phyloP scores from a whole-genome alignment of 2,888 invertebrate genomes.

The Priocnemis perturbator region DNA sequence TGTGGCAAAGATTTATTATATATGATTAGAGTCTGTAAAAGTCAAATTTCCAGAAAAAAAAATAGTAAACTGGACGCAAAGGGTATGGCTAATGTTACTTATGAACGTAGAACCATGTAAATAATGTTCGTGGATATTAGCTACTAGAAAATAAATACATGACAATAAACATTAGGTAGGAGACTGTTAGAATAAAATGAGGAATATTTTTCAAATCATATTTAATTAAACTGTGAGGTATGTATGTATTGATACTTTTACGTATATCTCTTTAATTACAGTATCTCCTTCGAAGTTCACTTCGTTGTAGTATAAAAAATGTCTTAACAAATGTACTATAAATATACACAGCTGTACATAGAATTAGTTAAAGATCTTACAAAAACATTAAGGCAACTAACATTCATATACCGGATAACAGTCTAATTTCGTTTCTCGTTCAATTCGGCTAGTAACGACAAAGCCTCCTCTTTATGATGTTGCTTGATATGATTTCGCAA shows the following conservation, averaged over 20 bases:
- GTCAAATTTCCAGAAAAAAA: too few species aligned
- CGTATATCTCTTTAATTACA: not conserved
- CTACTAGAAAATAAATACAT: too few species aligned
- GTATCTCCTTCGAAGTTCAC: not conserved
- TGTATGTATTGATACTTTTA: not conserved
- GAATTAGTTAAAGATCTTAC: constrained; percentile 8
- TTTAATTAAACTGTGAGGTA: not conserved
- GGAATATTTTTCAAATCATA: not conserved
- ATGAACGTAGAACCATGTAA: too few species aligned
- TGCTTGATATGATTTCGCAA: constrained; percentile 73
- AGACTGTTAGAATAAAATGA: not conserved
- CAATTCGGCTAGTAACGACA: constrained; percentile 36
- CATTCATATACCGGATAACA: not conserved
- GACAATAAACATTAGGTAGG: not conserved
- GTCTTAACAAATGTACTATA: constrained; percentile 5
- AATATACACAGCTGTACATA: constrained; percentile 44
- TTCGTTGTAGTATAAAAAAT: not conserved
- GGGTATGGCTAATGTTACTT: too few species aligned
- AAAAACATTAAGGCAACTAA: constrained; percentile 19
- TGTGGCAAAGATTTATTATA: too few species aligned
- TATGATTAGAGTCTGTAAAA: too few species aligned
- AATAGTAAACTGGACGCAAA: too few species aligned
- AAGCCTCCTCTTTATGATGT: constrained; percentile 41
- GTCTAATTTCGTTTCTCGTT: constrained; percentile 32
- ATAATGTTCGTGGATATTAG: too few species aligned